Percentiles rank a stretch among this genome's conserved stretches.
Evolutionary conservation across 2,113 vertebrate species (phyloP).

Genomic region (Stomatorhinus ivindoensis): DNA sequence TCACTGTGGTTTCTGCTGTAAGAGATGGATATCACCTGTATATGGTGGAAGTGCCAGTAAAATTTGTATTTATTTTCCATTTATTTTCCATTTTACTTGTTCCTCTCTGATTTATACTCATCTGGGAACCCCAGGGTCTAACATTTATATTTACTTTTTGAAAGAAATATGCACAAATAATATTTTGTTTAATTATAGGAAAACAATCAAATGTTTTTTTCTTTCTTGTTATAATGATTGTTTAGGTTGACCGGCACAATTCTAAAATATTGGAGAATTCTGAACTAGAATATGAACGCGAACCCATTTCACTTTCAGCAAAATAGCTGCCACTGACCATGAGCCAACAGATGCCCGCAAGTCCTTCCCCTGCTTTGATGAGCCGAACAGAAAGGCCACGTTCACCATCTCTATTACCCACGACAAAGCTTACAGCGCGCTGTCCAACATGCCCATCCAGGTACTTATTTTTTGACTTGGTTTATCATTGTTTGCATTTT

Average conservation of each 20-base stretch:
- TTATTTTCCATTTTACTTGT: not conserved
- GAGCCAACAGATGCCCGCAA: conserved; percentile 95
- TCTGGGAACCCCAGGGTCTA: not conserved
- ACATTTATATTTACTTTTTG: not conserved
- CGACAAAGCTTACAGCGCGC: conserved; percentile 47
- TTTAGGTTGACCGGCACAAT: not conserved
- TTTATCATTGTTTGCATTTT: not conserved
- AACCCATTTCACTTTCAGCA: conserved; percentile 56
- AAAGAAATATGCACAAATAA: not conserved
- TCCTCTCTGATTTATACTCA: not conserved
- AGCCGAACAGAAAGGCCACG: conserved; percentile 95
- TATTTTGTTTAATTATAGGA: not conserved
- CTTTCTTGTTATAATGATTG: not conserved
- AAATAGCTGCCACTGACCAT: conserved; percentile 94
- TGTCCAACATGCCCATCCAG: conserved; percentile 87
- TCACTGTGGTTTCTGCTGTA: not conserved
- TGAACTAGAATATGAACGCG: not conserved
- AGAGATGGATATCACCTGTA: not conserved
- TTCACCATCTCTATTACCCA: conserved; percentile 80
- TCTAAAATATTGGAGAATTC: not conserved
- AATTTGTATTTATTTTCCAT: not conserved
- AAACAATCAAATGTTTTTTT: not conserved
- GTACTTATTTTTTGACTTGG: conserved; percentile 50
- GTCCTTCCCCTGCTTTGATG: conserved; percentile 94
- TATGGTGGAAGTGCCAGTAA: not conserved